Percentiles rank a stretch among this genome's conserved stretches.
These are phyloP conservation scores for Zaprionus davidi DNA, from an alignment of 1,140 invertebrate genomes.

Conservation along the genomic window DNA sequence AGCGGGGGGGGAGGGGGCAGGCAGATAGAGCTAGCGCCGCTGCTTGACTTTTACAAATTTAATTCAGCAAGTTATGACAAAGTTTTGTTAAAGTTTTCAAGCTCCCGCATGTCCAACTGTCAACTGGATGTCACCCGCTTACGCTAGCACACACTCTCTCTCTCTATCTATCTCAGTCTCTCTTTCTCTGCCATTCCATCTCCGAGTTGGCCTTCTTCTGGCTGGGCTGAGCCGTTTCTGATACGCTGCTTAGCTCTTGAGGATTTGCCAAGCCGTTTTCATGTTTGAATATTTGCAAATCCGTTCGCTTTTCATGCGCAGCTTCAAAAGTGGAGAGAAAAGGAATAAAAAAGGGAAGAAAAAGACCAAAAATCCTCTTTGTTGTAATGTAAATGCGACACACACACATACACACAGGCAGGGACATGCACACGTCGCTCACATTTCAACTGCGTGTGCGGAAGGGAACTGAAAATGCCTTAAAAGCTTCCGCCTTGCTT, in stretches of 20 bases:
- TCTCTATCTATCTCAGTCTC: background rate
- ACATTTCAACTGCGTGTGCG: conserved; percentile 16
- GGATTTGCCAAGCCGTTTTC: conserved; percentile 74
- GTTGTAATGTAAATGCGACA: conserved; percentile 48
- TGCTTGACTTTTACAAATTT: conserved; percentile 63
- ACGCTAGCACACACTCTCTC: background rate
- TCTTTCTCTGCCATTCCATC: background rate
- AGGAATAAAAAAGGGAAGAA: background rate
- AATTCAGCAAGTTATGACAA: conserved; percentile 73
- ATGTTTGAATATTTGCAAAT: conserved; percentile 74
- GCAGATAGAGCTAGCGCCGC: conserved; percentile 39
- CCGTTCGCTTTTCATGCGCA: conserved; percentile 58
- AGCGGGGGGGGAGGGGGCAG: background rate
- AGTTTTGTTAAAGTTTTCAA: conserved; percentile 66
- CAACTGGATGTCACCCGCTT: conserved; percentile 45
- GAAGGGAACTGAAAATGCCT: conserved; percentile 48
- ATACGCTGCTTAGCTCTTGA: conserved; percentile 75
- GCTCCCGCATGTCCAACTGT: conserved; percentile 58
- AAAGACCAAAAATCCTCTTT: conserved; percentile 51
- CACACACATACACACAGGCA: conserved; percentile 14
- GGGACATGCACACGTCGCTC: conserved; percentile 1
- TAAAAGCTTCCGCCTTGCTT: conserved; percentile 70
- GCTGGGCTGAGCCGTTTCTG: conserved; percentile 62
- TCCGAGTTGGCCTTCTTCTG: conserved; percentile 1
- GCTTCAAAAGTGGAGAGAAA: conserved; percentile 18